phyloP scores from a whole-genome alignment of 2,797 vertebrate genomes.

The Acrossocheilus fasciatus region DNA sequence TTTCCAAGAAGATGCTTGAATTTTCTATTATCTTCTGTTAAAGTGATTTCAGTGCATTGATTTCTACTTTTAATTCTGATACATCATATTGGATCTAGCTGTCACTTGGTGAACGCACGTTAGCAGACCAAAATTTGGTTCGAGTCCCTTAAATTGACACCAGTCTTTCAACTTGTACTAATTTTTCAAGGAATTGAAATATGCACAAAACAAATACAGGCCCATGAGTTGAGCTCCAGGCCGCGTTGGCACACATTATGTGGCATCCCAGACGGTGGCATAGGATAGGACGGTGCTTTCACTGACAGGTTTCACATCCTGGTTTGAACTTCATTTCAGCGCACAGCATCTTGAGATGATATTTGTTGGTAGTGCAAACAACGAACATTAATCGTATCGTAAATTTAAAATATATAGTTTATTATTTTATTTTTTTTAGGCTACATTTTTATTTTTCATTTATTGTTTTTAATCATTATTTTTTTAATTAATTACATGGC shows the following conservation, averaged over 20 bases:
- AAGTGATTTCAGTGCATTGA: neutral
- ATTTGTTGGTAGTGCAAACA: neutral
- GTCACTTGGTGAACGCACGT: neutral
- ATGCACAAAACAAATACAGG: neutral
- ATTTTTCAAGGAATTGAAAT: neutral
- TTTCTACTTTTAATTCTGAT: neutral
- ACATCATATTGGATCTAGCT: neutral
- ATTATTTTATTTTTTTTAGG: neutral
- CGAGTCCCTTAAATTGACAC: neutral
- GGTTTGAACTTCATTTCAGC: neutral
- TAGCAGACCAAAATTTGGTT: neutral
- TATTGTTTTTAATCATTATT: neutral
- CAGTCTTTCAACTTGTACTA: neutral
- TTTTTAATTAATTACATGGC: neutral
- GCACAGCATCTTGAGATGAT: neutral
- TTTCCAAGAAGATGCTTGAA: neutral
- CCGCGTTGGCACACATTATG: slow-evolving; percentile 13
- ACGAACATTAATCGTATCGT: neutral
- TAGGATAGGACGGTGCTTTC: slow-evolving; percentile 66
- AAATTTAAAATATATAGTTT: neutral
- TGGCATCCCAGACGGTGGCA: slow-evolving; percentile 58
- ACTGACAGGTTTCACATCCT: slow-evolving; percentile 11
- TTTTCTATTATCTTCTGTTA: neutral
- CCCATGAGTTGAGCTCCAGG: neutral
- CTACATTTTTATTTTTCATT: neutral